Evolutionary conservation across 2,113 vertebrate genomes (phyloP), one percentile per base, ranked within the genome.

Genomic region (Eolophus roseicapilla): DNA sequence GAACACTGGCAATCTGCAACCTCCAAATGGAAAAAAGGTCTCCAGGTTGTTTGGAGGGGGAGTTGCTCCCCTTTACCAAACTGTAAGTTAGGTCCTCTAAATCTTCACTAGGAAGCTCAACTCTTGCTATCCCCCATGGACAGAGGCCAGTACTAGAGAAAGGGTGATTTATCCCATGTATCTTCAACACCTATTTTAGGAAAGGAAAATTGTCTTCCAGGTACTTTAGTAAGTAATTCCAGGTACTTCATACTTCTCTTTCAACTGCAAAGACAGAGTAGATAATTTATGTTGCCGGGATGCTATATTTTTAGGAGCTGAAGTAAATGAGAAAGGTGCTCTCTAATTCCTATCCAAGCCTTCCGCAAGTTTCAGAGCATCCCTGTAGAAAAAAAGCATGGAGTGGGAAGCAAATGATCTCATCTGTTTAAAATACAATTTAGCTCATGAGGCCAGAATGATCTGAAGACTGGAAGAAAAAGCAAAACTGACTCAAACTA

Each of bases 51-150:
- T 73, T 35, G 83, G 20, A 67, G 17, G 5, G 5, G 21, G n/a
- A 50, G 1, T 15, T 0, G 9, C 67, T 63, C 55, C 63, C 12
- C 10, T 50, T 68, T 11, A 49, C 10, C 17, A 28, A 41, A 13
- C 10, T 33, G 1, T 27, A 35, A 50, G 17, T 37, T 14, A 60
- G 29, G 9, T 21, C 24, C 18, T 65, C 17, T 28, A 20, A 85
- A 10, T 27, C 57, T 79, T 69, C 53, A 3, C 14, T 6, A 17
- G 31, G 25, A 23, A 77, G 39, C 24, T 85, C 39, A 69, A 25
- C 23, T n/a, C 28, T 75, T 13, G 9, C 18, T 14, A 1, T 17
- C 3, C 2, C 0, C 5, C 13, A 28, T 6, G 18, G 13, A 59
- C 62, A 65, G 14, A 73, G 12, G 31, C 3, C 14, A n/a, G 39